Percentiles rank a stretch among this genome's conserved stretches.
phyloP scores from a whole-genome alignment of 2,797 vertebrate genomes.

The Discoglossus pictus region DNA sequence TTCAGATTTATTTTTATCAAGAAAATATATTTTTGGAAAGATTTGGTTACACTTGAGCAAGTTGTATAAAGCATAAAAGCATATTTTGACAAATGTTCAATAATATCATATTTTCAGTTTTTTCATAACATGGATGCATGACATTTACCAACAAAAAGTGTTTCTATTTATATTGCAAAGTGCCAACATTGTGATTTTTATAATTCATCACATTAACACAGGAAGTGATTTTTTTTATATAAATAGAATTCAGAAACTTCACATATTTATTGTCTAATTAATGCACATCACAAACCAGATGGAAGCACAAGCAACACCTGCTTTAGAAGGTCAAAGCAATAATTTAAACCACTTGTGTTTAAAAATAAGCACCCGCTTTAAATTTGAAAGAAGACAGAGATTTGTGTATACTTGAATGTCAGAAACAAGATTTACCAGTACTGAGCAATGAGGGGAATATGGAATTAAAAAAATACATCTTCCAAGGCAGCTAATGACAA shows the following conservation, averaged over 20 bases:
- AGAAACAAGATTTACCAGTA: too few species aligned
- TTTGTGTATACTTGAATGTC: too few species aligned
- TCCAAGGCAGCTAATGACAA: neutral
- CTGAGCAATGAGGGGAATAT: neutral
- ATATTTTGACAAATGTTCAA: too few species aligned
- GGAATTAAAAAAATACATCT: conserved; percentile 3
- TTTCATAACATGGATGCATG: conserved; percentile 15
- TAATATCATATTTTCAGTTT: neutral
- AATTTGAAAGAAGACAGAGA: too few species aligned
- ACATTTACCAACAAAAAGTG: neutral
- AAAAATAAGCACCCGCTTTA: too few species aligned
- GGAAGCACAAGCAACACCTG: conserved; percentile 4
- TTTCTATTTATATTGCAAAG: neutral
- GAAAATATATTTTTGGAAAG: too few species aligned
- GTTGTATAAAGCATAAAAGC: too few species aligned
- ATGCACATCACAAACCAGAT: conserved; percentile 4
- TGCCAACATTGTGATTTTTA: conserved; percentile 24
- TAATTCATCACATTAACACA: conserved; percentile 6
- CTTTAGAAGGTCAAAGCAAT: conserved; percentile 18
- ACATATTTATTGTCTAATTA: conserved; percentile 33
- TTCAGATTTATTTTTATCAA: too few species aligned
- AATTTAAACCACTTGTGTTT: conserved; percentile 7
- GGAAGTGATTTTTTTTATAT: conserved; percentile 17
- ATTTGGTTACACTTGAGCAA: too few species aligned
- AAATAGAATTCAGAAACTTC: conserved; percentile 14